These are phyloP conservation scores for Megaceryle alcyon DNA, from an alignment of 2,797 vertebrate species.

Conservation along the genomic window DNA sequence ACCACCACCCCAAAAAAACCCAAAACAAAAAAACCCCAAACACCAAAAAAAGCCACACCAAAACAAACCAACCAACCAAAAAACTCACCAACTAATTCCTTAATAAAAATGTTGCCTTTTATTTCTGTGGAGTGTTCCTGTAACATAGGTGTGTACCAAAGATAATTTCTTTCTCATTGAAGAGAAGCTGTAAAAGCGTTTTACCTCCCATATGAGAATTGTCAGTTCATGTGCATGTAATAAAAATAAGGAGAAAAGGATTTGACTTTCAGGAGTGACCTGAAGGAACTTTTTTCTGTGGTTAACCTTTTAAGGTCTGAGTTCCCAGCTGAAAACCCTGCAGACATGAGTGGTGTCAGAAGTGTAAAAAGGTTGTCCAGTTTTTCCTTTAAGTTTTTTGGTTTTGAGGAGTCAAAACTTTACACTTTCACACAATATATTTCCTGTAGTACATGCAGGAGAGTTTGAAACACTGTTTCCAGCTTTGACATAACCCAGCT, in stretches of 20 bases:
- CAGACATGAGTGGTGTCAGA: background rate
- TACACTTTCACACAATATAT: background rate
- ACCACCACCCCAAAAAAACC: too few species aligned
- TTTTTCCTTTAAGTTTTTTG: background rate
- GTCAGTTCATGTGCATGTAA: rapidly evolving
- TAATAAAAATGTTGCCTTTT: background rate
- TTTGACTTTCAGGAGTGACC: background rate
- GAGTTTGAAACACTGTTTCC: background rate
- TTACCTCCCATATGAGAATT: background rate
- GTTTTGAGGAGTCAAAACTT: background rate
- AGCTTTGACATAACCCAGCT: background rate
- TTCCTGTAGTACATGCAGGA: rapidly evolving
- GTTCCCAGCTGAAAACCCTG: background rate
- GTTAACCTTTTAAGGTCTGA: background rate
- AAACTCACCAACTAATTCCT: background rate
- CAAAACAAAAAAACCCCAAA: too few species aligned
- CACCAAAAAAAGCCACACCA: too few species aligned
- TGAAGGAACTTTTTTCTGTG: background rate
- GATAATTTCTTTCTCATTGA: background rate
- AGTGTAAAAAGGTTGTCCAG: background rate
- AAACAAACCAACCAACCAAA: too few species aligned
- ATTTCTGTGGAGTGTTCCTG: rapidly evolving
- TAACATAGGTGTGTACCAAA: background rate
- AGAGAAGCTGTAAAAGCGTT: background rate
- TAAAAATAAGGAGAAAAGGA: background rate